phyloP scores from a whole-genome alignment of 2,113 vertebrate species.

The Puntigrus tetrazona region DNA sequence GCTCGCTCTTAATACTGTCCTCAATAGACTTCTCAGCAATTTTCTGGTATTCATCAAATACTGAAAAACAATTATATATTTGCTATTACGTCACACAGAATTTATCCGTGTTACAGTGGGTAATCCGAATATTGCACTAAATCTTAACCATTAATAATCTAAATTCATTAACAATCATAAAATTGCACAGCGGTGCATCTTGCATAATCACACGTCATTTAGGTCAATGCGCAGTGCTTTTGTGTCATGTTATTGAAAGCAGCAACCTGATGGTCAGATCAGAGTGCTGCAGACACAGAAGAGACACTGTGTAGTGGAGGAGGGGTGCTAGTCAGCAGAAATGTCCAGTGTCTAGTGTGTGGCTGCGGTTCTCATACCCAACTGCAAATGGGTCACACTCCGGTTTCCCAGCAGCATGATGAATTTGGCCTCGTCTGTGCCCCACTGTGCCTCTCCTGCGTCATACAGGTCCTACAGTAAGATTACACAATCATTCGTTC shows the following conservation, averaged over 20 bases:
- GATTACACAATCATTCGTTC: neutral
- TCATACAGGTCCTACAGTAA: constrained; percentile 83
- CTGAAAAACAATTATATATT: constrained; percentile 63
- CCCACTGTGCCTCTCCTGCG: constrained; percentile 92
- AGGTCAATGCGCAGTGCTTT: neutral
- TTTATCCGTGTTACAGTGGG: neutral
- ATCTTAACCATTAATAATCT: neutral
- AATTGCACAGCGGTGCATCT: neutral
- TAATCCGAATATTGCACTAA: neutral
- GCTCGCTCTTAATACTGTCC: constrained; percentile 89
- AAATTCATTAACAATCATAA: neutral
- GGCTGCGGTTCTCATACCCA: constrained; percentile 77
- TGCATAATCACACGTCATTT: neutral
- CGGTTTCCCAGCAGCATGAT: constrained; percentile 94
- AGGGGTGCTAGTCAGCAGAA: neutral
- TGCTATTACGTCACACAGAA: neutral
- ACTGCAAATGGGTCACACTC: constrained; percentile 86
- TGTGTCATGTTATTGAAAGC: neutral
- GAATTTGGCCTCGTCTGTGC: constrained; percentile 93
- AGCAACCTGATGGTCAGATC: neutral
- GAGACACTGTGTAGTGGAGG: neutral
- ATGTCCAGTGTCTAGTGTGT: constrained; percentile 49
- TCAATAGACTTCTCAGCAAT: constrained; percentile 86
- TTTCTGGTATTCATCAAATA: constrained; percentile 92
- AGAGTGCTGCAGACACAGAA: neutral